phyloP scores from a whole-genome alignment of 2,113 vertebrate genomes.

The Montifringilla adamsi region DNA sequence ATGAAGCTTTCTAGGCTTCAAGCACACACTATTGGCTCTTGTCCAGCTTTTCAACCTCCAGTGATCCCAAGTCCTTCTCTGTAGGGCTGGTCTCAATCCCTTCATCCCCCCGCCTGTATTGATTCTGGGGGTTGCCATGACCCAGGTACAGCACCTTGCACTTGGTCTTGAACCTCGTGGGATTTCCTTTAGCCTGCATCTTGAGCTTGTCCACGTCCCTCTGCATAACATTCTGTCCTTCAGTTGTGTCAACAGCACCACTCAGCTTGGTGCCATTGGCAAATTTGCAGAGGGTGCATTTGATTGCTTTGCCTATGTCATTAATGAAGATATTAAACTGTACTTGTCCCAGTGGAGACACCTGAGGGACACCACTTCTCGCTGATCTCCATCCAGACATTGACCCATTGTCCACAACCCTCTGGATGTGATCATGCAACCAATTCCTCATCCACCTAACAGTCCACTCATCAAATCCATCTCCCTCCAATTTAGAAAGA shows the following conservation, averaged over 20 bases:
- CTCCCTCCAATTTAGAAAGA: not conserved
- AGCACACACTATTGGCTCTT: not conserved
- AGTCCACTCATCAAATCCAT: not conserved
- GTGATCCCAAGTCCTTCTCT: not conserved
- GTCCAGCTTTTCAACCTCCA: not conserved
- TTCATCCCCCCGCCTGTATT: not conserved
- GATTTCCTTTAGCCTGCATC: not conserved
- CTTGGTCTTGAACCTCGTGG: not conserved
- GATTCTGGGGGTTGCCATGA: not conserved
- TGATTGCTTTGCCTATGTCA: not conserved
- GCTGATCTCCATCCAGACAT: not conserved
- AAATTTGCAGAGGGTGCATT: not conserved
- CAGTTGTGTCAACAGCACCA: not conserved
- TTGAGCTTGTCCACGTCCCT: not conserved
- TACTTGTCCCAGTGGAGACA: rapidly evolving
- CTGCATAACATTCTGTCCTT: rapidly evolving
- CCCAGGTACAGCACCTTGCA: not conserved
- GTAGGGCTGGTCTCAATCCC: not conserved
- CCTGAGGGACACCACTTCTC: not conserved
- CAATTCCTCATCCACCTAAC: not conserved
- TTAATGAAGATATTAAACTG: not conserved
- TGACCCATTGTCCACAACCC: not conserved
- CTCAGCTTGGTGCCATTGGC: not conserved
- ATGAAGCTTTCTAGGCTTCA: not conserved
- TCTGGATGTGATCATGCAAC: not conserved